phyloP scores from a whole-genome alignment of 2,888 invertebrate species.

The Cerastis leucographa region DNA sequence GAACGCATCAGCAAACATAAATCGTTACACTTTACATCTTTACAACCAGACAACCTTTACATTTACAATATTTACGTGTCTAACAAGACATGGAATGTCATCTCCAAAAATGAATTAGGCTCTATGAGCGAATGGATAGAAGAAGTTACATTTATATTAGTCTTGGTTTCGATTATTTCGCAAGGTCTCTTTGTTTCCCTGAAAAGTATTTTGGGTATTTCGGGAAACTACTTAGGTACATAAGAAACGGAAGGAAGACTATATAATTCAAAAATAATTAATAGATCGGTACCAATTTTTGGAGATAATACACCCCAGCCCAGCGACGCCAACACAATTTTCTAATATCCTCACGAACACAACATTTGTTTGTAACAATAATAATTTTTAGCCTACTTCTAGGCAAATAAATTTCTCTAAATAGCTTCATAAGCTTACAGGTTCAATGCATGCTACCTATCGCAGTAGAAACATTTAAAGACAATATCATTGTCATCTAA shows the following conservation, averaged over 20 bases:
- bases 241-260: too few relatives aligned
- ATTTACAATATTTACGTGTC: slow-evolving; percentile 56
- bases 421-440: slow-evolving; percentile 51
- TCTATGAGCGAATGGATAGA: background rate
- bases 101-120: slow-evolving; percentile 40
- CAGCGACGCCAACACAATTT: slow-evolving; percentile 61
- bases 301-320: slow-evolving; percentile 53
- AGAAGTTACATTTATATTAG: background rate
- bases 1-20: slow-evolving; percentile 46
- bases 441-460: slow-evolving; percentile 30
- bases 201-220: background rate
- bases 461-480: background rate
- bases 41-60: slow-evolving; percentile 61
- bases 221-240: background rate
- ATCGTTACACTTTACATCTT: slow-evolving; percentile 58
- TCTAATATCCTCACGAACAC: slow-evolving; percentile 78
- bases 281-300: background rate
- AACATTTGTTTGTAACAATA: slow-evolving; percentile 72
- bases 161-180: background rate
- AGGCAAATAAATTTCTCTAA: slow-evolving; percentile 63
- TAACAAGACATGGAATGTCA: slow-evolving; percentile 25
- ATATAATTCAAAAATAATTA: background rate
- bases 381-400: slow-evolving; percentile 60
- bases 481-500: slow-evolving; percentile 31
- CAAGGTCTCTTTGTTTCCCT: background rate